Percentiles rank a stretch among this genome's conserved stretches.
Conservation (phyloP, 2,113 vertebrate genomes). For the Poecilia latipinna region DNA sequence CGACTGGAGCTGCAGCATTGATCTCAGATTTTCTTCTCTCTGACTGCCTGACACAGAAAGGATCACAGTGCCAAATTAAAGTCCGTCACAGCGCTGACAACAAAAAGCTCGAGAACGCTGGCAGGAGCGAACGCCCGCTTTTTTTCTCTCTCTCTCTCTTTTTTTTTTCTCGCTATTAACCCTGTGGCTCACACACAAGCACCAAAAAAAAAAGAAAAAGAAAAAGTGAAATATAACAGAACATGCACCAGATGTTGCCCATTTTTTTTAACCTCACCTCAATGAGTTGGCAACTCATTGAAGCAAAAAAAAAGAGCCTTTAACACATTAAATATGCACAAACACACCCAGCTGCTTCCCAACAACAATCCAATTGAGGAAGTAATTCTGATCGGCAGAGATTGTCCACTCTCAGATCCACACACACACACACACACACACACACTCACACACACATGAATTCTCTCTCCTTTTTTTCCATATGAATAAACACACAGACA, state of each 20-base stretch:
- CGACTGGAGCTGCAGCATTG: conserved; percentile 38
- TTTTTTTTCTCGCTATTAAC: conserved; percentile 48
- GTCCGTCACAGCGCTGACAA: conserved; percentile 8
- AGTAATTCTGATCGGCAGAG: conserved; percentile 42
- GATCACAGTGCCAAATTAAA: conserved; percentile 39
- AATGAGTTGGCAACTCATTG: conserved; percentile 50
- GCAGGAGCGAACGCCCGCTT: conserved; percentile 35
- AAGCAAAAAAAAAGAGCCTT: conserved; percentile 14
- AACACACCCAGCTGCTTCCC: conserved; percentile 9
- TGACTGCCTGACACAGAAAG: conserved; percentile 32
- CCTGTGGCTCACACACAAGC: conserved; percentile 24
- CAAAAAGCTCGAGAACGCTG: conserved; percentile 26
- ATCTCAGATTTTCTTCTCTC: conserved; percentile 49
- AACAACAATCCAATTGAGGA: conserved; percentile 57
- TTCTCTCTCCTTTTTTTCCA: too few species aligned
- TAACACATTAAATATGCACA: conserved; percentile 23
- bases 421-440: background rate
- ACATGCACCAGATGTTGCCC: conserved; percentile 34
- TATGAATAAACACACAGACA: background rate
- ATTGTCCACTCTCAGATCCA: conserved; percentile 41
- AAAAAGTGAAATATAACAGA: conserved; percentile 21
- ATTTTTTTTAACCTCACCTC: conserved; percentile 48
- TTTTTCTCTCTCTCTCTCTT: background rate
- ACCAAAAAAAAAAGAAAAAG: conserved; percentile 16
- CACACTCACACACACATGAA: too few species aligned